Percentiles rank a stretch among this genome's conserved stretches.
Evolutionary conservation across 2,797 vertebrate species (phyloP).

Genomic region (Fistularia tabacaria): DNA sequence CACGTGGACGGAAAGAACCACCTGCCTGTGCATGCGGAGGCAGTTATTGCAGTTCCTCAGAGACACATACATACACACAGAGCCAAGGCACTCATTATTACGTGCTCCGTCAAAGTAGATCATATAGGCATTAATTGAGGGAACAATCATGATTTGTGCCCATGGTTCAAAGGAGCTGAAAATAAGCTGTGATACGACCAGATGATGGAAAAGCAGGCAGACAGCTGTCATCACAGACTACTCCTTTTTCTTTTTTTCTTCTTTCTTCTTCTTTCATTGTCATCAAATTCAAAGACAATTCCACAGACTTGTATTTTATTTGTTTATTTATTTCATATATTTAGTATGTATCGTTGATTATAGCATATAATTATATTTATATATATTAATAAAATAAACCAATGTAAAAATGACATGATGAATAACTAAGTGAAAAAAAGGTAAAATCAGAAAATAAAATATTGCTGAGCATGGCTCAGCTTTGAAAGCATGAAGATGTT

Average conservation of each 20-base stretch:
- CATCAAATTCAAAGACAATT: neutral
- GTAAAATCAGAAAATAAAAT: no score
- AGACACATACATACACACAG: slow-evolving; percentile 10
- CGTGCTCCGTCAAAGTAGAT: slow-evolving; percentile 67
- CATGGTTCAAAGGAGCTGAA: slow-evolving; percentile 74
- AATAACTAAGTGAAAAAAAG: no score
- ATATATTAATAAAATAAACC: no score
- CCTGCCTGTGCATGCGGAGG: neutral
- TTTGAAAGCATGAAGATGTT: no score
- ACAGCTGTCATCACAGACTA: no score
- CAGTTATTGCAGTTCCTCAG: neutral
- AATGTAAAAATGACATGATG: no score
- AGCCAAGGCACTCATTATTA: slow-evolving; percentile 53
- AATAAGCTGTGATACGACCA: slow-evolving; percentile 74
- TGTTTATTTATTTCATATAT: no score
- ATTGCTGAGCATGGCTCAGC: no score
- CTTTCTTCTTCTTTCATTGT: neutral
- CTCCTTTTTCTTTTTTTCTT: no score
- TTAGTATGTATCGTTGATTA: no score
- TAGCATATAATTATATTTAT: no score
- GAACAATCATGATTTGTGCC: slow-evolving; percentile 70
- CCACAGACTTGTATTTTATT: no score
- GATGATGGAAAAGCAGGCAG: slow-evolving; percentile 53
- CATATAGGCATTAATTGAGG: slow-evolving; percentile 71
- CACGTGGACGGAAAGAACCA: neutral